Evolutionary conservation across 64 coral and sea anemone genomes (phyloP).

Genomic region (Hydrozoanthus tunicans): DNA sequence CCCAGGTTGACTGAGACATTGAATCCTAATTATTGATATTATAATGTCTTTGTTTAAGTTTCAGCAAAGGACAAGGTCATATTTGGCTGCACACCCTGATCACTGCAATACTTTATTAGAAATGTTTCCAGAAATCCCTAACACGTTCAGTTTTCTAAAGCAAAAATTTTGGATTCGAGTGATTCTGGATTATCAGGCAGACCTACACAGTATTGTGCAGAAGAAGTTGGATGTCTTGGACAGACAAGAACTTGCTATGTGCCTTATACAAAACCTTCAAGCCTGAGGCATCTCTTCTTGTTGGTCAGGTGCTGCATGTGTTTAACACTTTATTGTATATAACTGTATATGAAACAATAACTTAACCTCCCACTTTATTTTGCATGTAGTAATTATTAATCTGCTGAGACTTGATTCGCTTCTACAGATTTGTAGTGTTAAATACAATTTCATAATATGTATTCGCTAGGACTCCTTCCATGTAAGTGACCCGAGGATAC

Average conservation of each 20-base stretch:
- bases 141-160: background rate
- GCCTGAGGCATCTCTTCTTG: background rate
- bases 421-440: too few relatives aligned
- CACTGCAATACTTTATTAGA: background rate
- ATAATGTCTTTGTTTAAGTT: background rate
- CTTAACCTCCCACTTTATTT: too few relatives aligned
- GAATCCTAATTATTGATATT: too few relatives aligned
- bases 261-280: background rate
- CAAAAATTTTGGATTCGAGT: background rate
- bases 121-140: background rate
- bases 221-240: background rate
- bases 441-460: background rate
- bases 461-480: slow-evolving; percentile 6
- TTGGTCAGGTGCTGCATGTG: background rate
- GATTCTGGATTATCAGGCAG: background rate
- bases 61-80: background rate
- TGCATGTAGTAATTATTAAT: too few relatives aligned
- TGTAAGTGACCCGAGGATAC: slow-evolving; percentile 9
- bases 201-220: background rate
- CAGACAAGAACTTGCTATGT: background rate
- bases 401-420: too few relatives aligned
- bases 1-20: too few relatives aligned
- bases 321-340: background rate
- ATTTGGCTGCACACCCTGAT: background rate
- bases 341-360: background rate